Evolutionary conservation across 2,113 vertebrate species (phyloP).

Genomic region (Pyxicephalus adspersus): DNA sequence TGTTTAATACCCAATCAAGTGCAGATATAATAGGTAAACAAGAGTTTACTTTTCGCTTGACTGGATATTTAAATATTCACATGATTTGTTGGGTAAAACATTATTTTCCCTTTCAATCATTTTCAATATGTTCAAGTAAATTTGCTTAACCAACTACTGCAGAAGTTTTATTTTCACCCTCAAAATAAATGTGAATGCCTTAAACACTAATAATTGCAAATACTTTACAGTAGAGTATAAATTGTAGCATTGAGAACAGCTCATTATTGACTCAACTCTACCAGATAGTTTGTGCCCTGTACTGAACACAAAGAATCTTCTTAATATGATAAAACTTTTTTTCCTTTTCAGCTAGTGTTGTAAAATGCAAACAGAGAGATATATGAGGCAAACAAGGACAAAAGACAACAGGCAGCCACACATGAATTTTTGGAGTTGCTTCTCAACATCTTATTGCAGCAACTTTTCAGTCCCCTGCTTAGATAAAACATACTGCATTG

Average conservation of each 20-base stretch:
- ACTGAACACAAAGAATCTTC: background rate
- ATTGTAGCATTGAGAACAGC: background rate
- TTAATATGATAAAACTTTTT: background rate
- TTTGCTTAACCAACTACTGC: too few relatives aligned
- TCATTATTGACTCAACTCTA: background rate
- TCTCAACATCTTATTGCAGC: conserved; percentile 8
- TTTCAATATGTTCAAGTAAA: too few relatives aligned
- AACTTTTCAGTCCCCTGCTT: conserved; percentile 38
- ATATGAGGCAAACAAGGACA: conserved; percentile 25
- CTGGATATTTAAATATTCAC: too few relatives aligned
- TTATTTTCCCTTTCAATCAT: too few relatives aligned
- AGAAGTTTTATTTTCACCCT: too few relatives aligned
- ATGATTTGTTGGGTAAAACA: too few relatives aligned
- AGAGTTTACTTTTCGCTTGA: too few relatives aligned
- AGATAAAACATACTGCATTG: conserved; percentile 24
- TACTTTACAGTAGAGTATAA: too few relatives aligned
- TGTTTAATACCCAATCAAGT: too few relatives aligned
- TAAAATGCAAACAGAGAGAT: conserved; percentile 8
- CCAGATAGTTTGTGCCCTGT: background rate
- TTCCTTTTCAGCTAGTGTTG: background rate
- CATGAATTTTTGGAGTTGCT: conserved; percentile 17
- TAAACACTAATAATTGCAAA: too few relatives aligned
- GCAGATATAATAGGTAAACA: too few relatives aligned
- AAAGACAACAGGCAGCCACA: conserved; percentile 10
- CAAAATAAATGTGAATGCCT: too few relatives aligned